Conservation (phyloP, 2,113 vertebrate genomes). For the Notothenia rossii region DNA sequence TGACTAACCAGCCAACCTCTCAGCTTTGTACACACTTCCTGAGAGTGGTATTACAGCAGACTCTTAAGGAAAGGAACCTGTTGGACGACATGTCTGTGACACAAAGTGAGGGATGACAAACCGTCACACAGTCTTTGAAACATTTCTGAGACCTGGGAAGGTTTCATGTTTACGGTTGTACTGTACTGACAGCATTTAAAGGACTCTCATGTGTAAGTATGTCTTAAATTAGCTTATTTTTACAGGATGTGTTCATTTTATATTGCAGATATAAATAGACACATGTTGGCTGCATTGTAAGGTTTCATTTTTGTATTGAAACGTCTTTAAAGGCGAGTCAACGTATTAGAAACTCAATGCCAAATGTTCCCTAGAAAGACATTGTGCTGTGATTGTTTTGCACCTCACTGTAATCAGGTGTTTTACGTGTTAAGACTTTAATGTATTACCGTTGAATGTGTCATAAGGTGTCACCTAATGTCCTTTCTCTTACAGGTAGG, state of each 20-base stretch:
- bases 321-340: neutral
- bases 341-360: neutral
- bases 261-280: neutral
- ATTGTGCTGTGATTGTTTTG: neutral
- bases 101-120: neutral
- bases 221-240: neutral
- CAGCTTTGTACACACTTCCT: neutral
- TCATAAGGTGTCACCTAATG: neutral
- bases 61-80: slow-evolving; percentile 51
- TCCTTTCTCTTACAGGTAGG: slow-evolving; percentile 10
- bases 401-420: neutral
- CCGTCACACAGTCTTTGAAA: neutral
- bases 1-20: neutral
- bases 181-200: neutral
- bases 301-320: neutral
- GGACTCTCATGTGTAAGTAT: slow-evolving; percentile 48
- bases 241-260: neutral
- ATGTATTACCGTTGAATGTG: neutral
- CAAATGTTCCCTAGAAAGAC: neutral
- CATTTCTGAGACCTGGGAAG: neutral
- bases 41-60: neutral
- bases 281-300: neutral
- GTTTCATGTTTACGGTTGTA: neutral
- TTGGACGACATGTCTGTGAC: slow-evolving; percentile 39
- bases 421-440: neutral